These are phyloP conservation scores for Himalopsyche phryganea DNA, from an alignment of 1,140 invertebrate genomes.

Conservation along the genomic window DNA sequence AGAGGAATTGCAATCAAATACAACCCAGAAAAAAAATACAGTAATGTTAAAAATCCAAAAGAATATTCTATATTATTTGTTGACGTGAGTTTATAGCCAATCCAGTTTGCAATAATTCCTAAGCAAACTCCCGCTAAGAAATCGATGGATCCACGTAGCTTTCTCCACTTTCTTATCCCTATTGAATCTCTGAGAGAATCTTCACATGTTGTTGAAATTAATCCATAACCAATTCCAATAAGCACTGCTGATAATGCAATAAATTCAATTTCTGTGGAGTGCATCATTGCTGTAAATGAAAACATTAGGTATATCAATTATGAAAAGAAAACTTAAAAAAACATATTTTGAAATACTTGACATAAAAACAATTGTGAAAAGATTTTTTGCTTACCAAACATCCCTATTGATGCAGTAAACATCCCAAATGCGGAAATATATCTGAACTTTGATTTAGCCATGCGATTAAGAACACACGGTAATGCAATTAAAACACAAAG, in stretches of 20 bases:
- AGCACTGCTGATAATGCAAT: conserved; percentile 10
- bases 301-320: too few species aligned
- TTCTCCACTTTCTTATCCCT: conserved; percentile 28
- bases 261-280: conserved; percentile 6
- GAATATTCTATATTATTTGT: conserved; percentile 7
- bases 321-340: too few species aligned
- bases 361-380: not conserved
- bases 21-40: conserved; percentile 14
- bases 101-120: conserved; percentile 8
- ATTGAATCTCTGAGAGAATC: conserved; percentile 26
- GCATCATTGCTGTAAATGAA: conserved; percentile 29
- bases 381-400: conserved; percentile 50
- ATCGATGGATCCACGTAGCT: conserved; percentile 20
- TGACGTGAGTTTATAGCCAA: conserved; percentile 12
- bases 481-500: conserved; percentile 45
- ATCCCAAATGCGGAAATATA: conserved; percentile 43
- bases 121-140: conserved; percentile 22
- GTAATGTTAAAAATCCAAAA: conserved; percentile 19
- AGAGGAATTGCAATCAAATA: conserved; percentile 10
- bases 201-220: conserved; percentile 17
- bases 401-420: conserved; percentile 40
- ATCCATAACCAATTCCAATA: conserved; percentile 29
- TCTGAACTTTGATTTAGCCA: conserved; percentile 48
- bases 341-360: not conserved
- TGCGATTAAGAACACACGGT: conserved; percentile 44